Evolutionary conservation across 2,113 vertebrate genomes (phyloP).

Genomic region (Bujurquina vittata): DNA sequence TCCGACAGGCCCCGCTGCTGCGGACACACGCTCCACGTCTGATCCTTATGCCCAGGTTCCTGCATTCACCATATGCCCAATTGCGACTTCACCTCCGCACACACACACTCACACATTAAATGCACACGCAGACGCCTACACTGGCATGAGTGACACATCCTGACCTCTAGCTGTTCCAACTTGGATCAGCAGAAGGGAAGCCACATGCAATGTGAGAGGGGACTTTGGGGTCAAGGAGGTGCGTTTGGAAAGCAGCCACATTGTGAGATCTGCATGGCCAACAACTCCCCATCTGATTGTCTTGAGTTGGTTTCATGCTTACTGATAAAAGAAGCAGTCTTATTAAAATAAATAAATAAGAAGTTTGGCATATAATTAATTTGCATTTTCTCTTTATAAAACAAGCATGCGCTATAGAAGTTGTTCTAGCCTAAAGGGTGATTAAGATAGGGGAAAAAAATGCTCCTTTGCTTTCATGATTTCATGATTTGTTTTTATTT

Average conservation of each 20-base stretch:
- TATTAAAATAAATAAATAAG: neutral
- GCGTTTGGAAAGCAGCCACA: slow-evolving; percentile 69
- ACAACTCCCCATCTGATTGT: slow-evolving; percentile 12
- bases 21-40: slow-evolving; percentile 65
- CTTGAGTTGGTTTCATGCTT: neutral
- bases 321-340: neutral
- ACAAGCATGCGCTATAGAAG: neutral
- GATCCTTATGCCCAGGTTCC: slow-evolving; percentile 69
- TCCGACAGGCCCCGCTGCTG: slow-evolving; percentile 75
- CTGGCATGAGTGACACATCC: slow-evolving; percentile 74
- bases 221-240: slow-evolving; percentile 75
- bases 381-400: neutral
- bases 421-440: neutral
- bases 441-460: neutral
- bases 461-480: neutral
- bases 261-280: slow-evolving; percentile 34
- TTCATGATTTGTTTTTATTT: neutral
- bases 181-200: slow-evolving; percentile 75
- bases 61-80: slow-evolving; percentile 73
- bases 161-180: slow-evolving; percentile 77
- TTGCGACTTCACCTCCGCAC: slow-evolving; percentile 39
- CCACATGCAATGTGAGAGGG: slow-evolving; percentile 71
- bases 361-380: neutral
- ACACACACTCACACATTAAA: slow-evolving; percentile 29
- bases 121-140: slow-evolving; percentile 21